Evolutionary conservation across 2,797 vertebrate species (phyloP), one percentile per base, ranked within the genome.

Genomic region (Xiphorhynchus erythropygius): DNA sequence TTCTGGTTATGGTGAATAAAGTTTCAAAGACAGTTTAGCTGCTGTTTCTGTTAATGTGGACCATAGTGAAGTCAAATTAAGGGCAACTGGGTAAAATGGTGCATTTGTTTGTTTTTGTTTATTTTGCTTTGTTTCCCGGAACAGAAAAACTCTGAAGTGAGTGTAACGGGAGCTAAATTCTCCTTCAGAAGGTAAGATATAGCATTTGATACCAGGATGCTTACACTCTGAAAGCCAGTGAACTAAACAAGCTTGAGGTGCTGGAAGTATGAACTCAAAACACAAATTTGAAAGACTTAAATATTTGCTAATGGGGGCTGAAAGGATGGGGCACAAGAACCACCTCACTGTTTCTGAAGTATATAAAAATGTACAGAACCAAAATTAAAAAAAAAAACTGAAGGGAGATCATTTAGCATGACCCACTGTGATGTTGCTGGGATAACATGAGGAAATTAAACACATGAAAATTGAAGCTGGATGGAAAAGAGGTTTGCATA

Each of bases 11-110:
- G 97, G 97, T 97, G 98, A 98, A 97, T 98, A 98, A 98, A 97
- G 97, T 98, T 98, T 98, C 98, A 98, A 98, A 98, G 98, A 97
- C 91, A 60, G 93, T 98, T 97, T 97, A 98, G 98, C 97, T 98
- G 98, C 97, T 98, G 97, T 98, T 98, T 98, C 97, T 98, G 96
- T 97, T 98, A 98, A 98, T 97, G 96, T 88, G 87, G 97, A 96
- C 95, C 94, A 93, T 94, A 87, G 92, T 90, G 97, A 98, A 99
- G 98, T 99, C 98, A 99, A 98, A 98, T 97, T 88, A 97, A 96
- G 98, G 98, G 98, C 98, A 98, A 94, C 92, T 90, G 93, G 52
- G 55, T 92, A 97, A 97, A 95, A 94, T 89, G 44, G 91, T 41
- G 67, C 55, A 76, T 95, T 97, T 90, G 89, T 97, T 98, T 97